phyloP scores from a whole-genome alignment of 2,888 invertebrate species.

The Stramonita haemastoma region DNA sequence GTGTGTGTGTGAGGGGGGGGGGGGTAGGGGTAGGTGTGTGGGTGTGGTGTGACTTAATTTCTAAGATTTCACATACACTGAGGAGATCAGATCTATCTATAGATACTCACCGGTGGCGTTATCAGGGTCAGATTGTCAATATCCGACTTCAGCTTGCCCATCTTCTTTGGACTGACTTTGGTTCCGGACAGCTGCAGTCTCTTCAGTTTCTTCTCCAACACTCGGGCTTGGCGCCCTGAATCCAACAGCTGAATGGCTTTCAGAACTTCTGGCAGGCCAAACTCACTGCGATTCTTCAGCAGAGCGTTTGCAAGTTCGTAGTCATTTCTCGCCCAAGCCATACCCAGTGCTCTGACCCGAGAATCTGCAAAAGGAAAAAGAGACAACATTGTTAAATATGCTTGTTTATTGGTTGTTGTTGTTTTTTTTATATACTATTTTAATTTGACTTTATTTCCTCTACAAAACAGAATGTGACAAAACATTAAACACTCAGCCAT shows the following conservation, averaged over 20 bases:
- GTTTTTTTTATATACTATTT: too few species aligned
- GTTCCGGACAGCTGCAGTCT: slow-evolving; percentile 63
- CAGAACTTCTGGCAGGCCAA: slow-evolving; percentile 72
- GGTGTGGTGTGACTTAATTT: too few species aligned
- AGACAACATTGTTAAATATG: background rate
- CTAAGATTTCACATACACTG: too few species aligned
- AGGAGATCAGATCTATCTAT: background rate
- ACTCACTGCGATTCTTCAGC: slow-evolving; percentile 62
- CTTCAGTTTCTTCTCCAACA: slow-evolving; percentile 72
- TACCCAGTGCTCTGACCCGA: slow-evolving; percentile 69
- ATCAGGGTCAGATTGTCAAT: slow-evolving; percentile 72
- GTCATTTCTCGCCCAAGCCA: slow-evolving; percentile 74
- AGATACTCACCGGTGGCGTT: slow-evolving; percentile 68
- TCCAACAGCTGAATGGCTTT: slow-evolving; percentile 72
- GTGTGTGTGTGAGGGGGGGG: too few species aligned
- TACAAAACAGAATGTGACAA: too few species aligned
- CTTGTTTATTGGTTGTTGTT: too few species aligned
- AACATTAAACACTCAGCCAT: too few species aligned
- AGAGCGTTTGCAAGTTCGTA: slow-evolving; percentile 69
- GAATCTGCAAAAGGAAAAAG: slow-evolving; percentile 63
- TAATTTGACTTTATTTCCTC: too few species aligned
- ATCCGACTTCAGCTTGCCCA: slow-evolving; percentile 72
- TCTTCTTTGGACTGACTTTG: slow-evolving; percentile 66
- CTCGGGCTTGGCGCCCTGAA: slow-evolving; percentile 66
- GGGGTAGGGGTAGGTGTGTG: too few species aligned